Percentiles rank a stretch among this genome's conserved stretches.
Evolutionary conservation across 2,797 vertebrate genomes (phyloP).

Genomic region (Prunella strophiata): DNA sequence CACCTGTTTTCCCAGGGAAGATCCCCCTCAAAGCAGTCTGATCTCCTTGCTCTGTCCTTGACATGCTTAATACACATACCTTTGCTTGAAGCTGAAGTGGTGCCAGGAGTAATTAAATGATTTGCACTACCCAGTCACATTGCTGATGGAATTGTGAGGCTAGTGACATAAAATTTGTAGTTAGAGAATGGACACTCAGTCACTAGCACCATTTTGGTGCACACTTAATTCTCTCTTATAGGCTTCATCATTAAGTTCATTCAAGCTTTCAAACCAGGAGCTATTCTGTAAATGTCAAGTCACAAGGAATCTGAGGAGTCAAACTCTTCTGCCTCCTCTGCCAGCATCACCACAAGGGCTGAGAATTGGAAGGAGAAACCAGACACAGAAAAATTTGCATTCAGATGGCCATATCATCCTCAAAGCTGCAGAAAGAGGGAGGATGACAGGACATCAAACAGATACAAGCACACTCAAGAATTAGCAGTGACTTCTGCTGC

Average conservation of each 20-base stretch:
- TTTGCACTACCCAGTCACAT: neutral
- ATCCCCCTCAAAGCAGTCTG: neutral
- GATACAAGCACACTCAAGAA: neutral
- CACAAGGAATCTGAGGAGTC: neutral
- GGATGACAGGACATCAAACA: neutral
- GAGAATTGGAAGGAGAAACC: neutral
- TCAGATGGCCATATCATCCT: neutral
- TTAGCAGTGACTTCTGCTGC: neutral
- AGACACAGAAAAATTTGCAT: neutral
- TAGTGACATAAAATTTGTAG: neutral
- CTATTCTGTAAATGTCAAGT: neutral
- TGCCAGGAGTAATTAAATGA: neutral
- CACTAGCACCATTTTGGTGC: neutral
- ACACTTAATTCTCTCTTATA: neutral
- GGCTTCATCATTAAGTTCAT: neutral
- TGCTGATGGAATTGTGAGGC: neutral
- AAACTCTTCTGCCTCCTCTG: neutral
- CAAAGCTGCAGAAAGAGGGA: neutral
- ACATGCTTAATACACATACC: neutral
- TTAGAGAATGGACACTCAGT: neutral
- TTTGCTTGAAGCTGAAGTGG: neutral
- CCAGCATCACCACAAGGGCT: neutral
- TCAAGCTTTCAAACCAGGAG: neutral
- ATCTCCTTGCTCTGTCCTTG: neutral
- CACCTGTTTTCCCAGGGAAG: neutral